These are phyloP conservation scores for Brachystomella parvula DNA, from an alignment of 1,140 invertebrate genomes.

Conservation along the genomic window DNA sequence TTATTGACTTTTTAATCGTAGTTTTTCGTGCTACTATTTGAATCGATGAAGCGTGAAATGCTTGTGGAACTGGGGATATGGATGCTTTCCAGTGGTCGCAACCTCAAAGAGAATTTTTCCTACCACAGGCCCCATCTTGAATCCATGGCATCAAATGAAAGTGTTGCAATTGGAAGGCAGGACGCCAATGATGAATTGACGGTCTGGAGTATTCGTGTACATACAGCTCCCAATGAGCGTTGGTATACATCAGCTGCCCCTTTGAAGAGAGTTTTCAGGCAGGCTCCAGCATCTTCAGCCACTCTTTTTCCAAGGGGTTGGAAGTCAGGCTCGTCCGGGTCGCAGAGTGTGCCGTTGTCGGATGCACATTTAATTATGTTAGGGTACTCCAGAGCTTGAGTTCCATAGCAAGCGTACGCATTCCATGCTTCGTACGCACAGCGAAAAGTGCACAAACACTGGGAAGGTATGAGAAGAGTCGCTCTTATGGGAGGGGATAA, in stretches of 20 bases:
- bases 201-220: conserved; percentile 29
- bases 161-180: conserved; percentile 14
- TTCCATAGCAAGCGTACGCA: too few relatives aligned
- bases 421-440: too few relatives aligned
- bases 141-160: conserved; percentile 27
- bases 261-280: conserved; percentile 8
- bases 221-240: conserved; percentile 27
- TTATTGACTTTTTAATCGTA: too few relatives aligned
- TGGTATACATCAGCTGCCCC: conserved; percentile 15
- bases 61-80: conserved; percentile 3
- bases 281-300: background rate
- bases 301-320: conserved; percentile 7
- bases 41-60: conserved; percentile 8
- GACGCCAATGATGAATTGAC: conserved; percentile 29
- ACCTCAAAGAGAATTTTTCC: conserved; percentile 24
- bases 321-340: conserved; percentile 29
- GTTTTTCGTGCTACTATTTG: too few relatives aligned
- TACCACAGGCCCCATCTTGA: conserved; percentile 28
- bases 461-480: conserved; percentile 24
- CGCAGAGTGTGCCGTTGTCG: conserved; percentile 24
- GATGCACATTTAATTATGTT: conserved; percentile 26
- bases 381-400: conserved; percentile 29
- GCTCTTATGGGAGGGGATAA: conserved; percentile 12
- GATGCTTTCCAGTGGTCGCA: conserved; percentile 8
- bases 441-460: conserved; percentile 30